These are phyloP conservation scores for Phoenoteleia sp. DNA, from an alignment of 2,888 invertebrate genomes.

Conservation along the genomic window DNA sequence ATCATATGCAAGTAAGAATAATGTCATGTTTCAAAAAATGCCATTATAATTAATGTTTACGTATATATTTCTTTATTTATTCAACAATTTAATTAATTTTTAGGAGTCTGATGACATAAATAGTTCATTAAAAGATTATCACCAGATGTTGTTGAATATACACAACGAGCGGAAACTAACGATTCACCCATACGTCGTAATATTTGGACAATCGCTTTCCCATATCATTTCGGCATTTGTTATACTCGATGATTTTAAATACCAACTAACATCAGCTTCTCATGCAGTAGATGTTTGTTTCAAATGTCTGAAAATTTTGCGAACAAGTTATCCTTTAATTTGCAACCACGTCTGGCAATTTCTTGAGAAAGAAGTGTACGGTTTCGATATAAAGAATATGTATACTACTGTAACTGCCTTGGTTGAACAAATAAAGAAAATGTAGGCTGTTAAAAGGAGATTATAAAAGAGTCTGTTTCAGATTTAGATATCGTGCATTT, in stretches of 20 bases:
- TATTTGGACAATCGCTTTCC: slow-evolving; percentile 29
- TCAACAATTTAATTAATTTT: too few relatives aligned
- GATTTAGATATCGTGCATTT: too few relatives aligned
- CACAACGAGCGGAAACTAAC: slow-evolving; percentile 34
- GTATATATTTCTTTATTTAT: slow-evolving; percentile 1
- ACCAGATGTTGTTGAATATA: background rate
- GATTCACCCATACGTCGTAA: slow-evolving; percentile 41
- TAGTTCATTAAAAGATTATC: too few relatives aligned
- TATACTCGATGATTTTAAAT: slow-evolving; percentile 29
- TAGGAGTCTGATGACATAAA: too few relatives aligned
- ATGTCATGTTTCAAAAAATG: background rate
- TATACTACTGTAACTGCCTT: slow-evolving; percentile 33
- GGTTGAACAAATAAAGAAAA: slow-evolving; percentile 13
- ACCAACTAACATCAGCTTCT: slow-evolving; percentile 15
- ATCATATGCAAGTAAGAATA: slow-evolving; percentile 51
- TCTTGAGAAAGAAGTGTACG: slow-evolving; percentile 44
- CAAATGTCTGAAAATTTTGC: slow-evolving; percentile 47
- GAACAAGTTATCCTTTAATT: slow-evolving; percentile 19
- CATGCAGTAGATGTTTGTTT: slow-evolving; percentile 60
- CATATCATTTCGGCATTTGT: slow-evolving; percentile 33
- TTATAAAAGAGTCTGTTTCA: too few relatives aligned
- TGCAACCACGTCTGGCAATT: slow-evolving; percentile 65
- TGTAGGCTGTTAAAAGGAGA: too few relatives aligned
- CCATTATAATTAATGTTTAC: too few relatives aligned
- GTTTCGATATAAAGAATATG: slow-evolving; percentile 3